Percentiles rank a stretch among this genome's conserved stretches.
phyloP scores from a whole-genome alignment of 2,888 invertebrate genomes.

The Unio delphinus region DNA sequence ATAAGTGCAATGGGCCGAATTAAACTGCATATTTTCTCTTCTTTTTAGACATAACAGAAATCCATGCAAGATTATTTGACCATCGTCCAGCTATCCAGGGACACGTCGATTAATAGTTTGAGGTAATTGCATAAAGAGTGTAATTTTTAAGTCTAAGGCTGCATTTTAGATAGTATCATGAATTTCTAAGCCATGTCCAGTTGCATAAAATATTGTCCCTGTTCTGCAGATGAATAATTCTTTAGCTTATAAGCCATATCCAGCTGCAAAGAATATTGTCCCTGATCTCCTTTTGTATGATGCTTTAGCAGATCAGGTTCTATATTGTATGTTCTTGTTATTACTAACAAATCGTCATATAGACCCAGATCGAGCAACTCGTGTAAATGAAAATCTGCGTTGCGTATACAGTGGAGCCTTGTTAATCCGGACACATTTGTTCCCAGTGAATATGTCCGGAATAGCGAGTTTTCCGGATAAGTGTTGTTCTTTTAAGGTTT shows the following conservation, averaged over 20 bases:
- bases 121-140: conserved; percentile 75
- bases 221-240: background rate
- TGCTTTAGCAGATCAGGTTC: no score
- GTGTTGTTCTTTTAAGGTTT: no score
- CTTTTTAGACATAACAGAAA: conserved; percentile 83
- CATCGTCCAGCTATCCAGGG: conserved; percentile 89
- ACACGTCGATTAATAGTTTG: conserved; percentile 90
- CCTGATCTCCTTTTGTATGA: background rate
- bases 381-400: no score
- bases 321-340: no score
- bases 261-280: background rate
- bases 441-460: no score
- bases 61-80: conserved; percentile 89
- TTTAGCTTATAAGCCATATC: background rate
- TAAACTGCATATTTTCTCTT: conserved; percentile 1
- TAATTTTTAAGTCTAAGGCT: no score
- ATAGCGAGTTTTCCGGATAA: no score
- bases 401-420: no score
- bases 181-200: background rate
- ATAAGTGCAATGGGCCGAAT: no score
- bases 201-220: background rate
- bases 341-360: no score
- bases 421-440: no score
- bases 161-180: background rate
- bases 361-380: no score